Conservation (phyloP, 64 coral and sea anemone species). For the Platygyra sinensis region DNA sequence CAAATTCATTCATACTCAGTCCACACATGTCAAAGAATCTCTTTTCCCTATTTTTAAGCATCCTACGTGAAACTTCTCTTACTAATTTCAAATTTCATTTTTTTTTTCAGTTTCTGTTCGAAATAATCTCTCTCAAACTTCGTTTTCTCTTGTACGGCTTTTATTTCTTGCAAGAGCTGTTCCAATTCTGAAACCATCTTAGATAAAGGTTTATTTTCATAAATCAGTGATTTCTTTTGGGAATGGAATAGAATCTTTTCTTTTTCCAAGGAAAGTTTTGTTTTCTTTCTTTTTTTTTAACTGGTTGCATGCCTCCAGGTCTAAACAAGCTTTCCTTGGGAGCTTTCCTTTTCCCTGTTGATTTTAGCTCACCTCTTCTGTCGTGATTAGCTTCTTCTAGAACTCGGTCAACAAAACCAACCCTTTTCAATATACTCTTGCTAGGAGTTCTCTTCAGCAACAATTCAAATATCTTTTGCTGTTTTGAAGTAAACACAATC, state of each 20-base stretch:
- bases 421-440: constrained; percentile 28
- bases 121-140: too few species aligned
- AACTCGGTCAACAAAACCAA: constrained; percentile 28
- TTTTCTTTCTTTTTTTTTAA: constrained; percentile 34
- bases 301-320: constrained; percentile 5
- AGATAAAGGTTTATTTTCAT: constrained; percentile 59
- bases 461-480: constrained; percentile 46
- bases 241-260: constrained; percentile 26
- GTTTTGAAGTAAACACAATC: background rate
- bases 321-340: constrained; percentile 39
- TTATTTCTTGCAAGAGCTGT: too few species aligned
- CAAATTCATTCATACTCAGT: too few species aligned
- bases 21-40: too few species aligned
- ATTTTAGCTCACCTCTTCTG: constrained; percentile 31
- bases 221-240: constrained; percentile 40
- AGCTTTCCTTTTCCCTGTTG: constrained; percentile 48
- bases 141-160: too few species aligned
- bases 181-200: constrained; percentile 31
- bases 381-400: constrained; percentile 44
- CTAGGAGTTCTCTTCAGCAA: constrained; percentile 37
- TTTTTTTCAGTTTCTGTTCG: too few species aligned
- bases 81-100: too few species aligned
- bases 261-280: constrained; percentile 21
- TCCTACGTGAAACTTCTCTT: too few species aligned
- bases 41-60: too few species aligned